These are phyloP conservation scores for Umimayanthus chanpuru DNA, from an alignment of 92 coral and sea anemone species.

Conservation along the genomic window DNA sequence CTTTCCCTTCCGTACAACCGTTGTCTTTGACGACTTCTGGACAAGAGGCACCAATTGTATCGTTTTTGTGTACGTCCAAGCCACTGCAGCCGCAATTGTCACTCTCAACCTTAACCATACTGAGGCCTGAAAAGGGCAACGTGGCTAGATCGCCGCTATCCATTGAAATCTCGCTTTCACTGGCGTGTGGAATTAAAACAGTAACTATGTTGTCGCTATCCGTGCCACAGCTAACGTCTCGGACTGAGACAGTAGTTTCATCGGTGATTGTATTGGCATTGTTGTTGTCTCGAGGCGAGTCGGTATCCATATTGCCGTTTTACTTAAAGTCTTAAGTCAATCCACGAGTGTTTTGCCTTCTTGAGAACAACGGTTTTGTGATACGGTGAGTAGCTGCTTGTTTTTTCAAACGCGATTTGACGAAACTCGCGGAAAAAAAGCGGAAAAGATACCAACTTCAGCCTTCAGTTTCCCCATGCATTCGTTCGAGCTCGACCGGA, in stretches of 20 bases:
- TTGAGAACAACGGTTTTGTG: neutral
- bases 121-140: neutral
- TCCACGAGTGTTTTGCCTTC: neutral
- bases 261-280: neutral
- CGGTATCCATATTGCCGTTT: neutral
- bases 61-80: neutral
- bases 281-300: neutral
- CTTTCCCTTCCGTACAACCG: neutral
- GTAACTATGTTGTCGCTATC: neutral
- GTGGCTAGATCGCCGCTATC: neutral
- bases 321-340: neutral
- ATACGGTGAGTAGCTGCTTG: neutral
- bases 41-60: neutral
- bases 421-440: neutral
- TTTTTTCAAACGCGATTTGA: neutral
- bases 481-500: neutral
- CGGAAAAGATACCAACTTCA: neutral
- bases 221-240: neutral
- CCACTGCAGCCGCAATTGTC: neutral
- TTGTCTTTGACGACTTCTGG: neutral
- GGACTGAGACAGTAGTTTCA: neutral
- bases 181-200: neutral
- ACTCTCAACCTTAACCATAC: neutral
- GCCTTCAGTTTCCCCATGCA: neutral
- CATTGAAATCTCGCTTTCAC: neutral